These are phyloP conservation scores for Pseudachorutes palmiensis DNA, from an alignment of 1,140 invertebrate genomes.

Conservation along the genomic window DNA sequence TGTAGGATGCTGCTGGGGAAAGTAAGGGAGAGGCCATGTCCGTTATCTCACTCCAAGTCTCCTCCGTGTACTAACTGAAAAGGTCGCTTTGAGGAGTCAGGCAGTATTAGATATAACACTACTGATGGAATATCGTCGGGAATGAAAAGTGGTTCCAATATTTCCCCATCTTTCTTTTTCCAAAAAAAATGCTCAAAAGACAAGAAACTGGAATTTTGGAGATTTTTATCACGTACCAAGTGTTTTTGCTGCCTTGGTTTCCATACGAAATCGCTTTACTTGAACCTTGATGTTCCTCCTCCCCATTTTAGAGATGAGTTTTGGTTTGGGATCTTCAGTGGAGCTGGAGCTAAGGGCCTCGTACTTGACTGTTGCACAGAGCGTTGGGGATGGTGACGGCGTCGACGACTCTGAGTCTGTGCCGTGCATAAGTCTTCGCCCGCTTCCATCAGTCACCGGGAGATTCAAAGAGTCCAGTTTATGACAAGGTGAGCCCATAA, in stretches of 20 bases:
- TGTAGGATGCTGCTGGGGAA: no score
- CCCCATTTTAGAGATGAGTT: conserved; percentile 63
- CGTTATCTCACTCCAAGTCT: neutral
- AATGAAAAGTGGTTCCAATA: conserved; percentile 6
- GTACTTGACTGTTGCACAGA: conserved; percentile 24
- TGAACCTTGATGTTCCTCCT: conserved; percentile 77
- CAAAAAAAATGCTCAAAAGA: neutral
- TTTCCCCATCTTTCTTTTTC: neutral
- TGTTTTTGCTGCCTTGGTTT: conserved; percentile 89
- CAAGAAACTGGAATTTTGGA: conserved; percentile 1
- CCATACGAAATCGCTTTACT: conserved; percentile 76
- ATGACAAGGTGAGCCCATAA: neutral
- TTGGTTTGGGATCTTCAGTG: conserved; percentile 48
- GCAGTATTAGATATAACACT: conserved; percentile 1
- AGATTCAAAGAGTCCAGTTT: conserved; percentile 37
- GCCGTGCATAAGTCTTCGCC: conserved; percentile 45
- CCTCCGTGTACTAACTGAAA: no score
- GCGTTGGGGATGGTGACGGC: conserved; percentile 33
- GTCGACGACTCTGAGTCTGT: conserved; percentile 36
- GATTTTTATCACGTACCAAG: conserved; percentile 50
- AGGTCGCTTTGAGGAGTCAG: neutral
- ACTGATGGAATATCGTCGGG: neutral
- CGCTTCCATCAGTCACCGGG: conserved; percentile 46
- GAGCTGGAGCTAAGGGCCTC: conserved; percentile 27
- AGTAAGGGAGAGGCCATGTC: no score